phyloP scores from a whole-genome alignment of 2,888 invertebrate species.

The Laothoe populi region DNA sequence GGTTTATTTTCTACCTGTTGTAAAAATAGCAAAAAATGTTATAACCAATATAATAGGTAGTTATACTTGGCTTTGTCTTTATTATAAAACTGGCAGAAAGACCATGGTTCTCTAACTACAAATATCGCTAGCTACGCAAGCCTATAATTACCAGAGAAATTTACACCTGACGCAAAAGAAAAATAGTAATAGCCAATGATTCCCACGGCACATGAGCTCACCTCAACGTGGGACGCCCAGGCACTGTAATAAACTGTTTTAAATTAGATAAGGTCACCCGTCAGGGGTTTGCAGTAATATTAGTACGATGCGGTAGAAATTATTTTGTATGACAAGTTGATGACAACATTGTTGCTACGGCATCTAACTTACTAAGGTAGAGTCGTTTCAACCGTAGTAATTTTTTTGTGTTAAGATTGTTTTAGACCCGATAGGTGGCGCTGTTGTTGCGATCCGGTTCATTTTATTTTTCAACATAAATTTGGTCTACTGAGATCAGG shows the following conservation, averaged over 20 bases:
- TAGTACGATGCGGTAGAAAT: slow-evolving; percentile 1
- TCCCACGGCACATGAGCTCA: slow-evolving; percentile 36
- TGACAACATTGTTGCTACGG: not conserved
- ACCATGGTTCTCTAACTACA: not conserved
- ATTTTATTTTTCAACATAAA: no score
- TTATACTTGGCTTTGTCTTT: not conserved
- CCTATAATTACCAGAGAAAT: slow-evolving; percentile 9
- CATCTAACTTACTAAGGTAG: not conserved
- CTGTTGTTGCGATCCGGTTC: no score
- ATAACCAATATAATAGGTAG: no score
- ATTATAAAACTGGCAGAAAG: not conserved
- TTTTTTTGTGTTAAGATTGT: no score
- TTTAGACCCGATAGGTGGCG: no score
- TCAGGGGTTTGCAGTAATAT: slow-evolving; percentile 1
- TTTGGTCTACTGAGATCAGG: no score
- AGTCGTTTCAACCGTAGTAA: not conserved
- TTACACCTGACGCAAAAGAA: slow-evolving; percentile 15
- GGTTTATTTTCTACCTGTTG: no score
- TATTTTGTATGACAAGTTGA: slow-evolving; percentile 7
- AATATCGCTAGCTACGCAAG: slow-evolving; percentile 2
- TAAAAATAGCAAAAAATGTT: not conserved
- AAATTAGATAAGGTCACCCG: slow-evolving; percentile 24
- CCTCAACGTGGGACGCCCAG: slow-evolving; percentile 41
- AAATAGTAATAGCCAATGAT: slow-evolving; percentile 6
- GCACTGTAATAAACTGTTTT: slow-evolving; percentile 23